phyloP scores from a whole-genome alignment of 1,140 invertebrate genomes.

The Diprion similis region DNA sequence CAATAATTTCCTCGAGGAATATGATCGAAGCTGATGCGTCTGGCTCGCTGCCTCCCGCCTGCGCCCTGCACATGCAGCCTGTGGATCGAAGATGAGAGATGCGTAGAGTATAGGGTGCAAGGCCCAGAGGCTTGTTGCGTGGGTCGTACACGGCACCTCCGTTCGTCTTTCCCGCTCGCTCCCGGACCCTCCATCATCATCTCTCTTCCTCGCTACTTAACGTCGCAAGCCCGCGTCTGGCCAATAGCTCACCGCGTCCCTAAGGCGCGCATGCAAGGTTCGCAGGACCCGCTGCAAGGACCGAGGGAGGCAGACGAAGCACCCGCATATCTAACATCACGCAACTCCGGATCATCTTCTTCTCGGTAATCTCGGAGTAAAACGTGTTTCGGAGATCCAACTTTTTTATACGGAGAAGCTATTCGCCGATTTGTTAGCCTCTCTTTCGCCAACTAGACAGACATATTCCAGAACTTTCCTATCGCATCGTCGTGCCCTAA shows the following conservation, averaged over 20 bases:
- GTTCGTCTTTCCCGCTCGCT: constrained; percentile 28
- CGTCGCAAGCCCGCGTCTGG: constrained; percentile 31
- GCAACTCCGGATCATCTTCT: constrained; percentile 1
- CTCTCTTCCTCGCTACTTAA: constrained; percentile 32
- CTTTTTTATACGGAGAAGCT: too few species aligned
- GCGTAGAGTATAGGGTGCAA: constrained; percentile 24
- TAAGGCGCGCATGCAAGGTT: constrained; percentile 1
- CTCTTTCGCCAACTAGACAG: too few species aligned
- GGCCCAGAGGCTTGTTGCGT: constrained; percentile 43
- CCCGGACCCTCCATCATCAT: constrained; percentile 20
- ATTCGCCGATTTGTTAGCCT: too few species aligned
- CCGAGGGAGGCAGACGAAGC: not conserved
- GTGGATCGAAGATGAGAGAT: constrained; percentile 43
- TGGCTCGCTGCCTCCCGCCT: constrained; percentile 27
- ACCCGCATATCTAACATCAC: constrained; percentile 6
- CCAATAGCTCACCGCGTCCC: constrained; percentile 35
- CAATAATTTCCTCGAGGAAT: constrained; percentile 46
- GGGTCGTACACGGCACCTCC: constrained; percentile 44
- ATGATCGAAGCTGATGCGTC: constrained; percentile 50
- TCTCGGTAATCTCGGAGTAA: too few species aligned
- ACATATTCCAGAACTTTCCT: too few species aligned
- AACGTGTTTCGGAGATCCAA: too few species aligned
- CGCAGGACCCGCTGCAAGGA: not conserved
- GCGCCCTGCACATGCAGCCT: constrained; percentile 38
- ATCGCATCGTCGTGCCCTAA: too few species aligned